These are phyloP conservation scores for Halcyon malimbica DNA, from an alignment of 2,113 vertebrate species.

Conservation along the genomic window DNA sequence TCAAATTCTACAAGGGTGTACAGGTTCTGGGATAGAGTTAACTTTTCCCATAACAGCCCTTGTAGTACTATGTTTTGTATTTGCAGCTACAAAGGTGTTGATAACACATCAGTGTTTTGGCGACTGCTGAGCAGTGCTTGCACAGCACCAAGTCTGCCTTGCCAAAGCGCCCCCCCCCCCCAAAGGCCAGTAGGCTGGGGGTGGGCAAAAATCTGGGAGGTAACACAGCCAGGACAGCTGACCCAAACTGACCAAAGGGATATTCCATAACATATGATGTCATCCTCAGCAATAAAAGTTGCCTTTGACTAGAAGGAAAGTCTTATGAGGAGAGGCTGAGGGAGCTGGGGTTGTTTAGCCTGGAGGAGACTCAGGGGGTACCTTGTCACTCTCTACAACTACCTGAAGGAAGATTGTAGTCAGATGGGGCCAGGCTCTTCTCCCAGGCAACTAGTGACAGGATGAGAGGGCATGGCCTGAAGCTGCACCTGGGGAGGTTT, in stretches of 20 bases:
- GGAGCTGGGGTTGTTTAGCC: no score
- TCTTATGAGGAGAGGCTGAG: no score
- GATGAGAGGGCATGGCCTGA: no score
- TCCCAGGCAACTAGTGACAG: no score
- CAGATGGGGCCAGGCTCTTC: no score
- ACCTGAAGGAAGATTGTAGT: no score
- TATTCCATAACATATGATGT: not conserved
- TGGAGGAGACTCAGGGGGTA: no score
- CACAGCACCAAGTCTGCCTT: not conserved
- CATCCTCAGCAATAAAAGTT: not conserved
- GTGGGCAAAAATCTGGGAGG: not conserved
- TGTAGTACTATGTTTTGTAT: not conserved
- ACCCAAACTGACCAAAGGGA: not conserved
- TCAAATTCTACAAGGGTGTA: not conserved
- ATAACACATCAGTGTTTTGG: not conserved
- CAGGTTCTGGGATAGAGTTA: not conserved
- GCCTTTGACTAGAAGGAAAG: not conserved
- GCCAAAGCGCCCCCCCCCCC: fast-evolving
- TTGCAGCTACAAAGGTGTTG: not conserved
- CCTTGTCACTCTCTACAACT: no score
- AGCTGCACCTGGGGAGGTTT: no score
- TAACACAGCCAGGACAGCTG: not conserved
- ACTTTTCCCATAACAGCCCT: not conserved
- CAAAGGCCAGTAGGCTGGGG: not conserved
- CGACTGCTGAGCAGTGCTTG: not conserved